phyloP scores from a whole-genome alignment of 2,888 invertebrate genomes.

The Amphipoea lucens region DNA sequence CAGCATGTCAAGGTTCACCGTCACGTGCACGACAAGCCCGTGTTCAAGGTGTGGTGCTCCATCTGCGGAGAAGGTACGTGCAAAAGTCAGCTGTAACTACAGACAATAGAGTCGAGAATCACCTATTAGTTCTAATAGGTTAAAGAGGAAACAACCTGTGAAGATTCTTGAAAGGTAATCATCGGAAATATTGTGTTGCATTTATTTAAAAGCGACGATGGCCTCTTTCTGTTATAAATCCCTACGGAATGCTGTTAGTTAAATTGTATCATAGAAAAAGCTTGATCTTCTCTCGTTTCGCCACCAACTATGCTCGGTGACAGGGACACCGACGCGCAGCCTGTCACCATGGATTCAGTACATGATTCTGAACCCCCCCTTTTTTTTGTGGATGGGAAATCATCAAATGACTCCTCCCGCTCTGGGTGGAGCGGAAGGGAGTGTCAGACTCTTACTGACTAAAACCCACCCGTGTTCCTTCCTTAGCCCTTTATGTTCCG shows the following conservation, averaged over 20 bases:
- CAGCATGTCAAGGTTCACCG: constrained; percentile 85
- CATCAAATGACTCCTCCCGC: no score
- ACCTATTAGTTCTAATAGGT: not conserved
- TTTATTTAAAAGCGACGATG: not conserved
- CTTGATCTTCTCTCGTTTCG: not conserved
- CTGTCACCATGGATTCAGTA: no score
- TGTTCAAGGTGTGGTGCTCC: constrained; percentile 80
- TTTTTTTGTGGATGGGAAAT: no score
- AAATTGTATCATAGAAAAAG: not conserved
- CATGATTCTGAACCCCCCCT: no score
- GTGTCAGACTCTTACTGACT: no score
- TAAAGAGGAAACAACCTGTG: not conserved
- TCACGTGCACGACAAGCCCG: constrained; percentile 77
- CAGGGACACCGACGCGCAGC: no score
- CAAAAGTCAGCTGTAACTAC: not conserved
- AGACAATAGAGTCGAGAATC: not conserved
- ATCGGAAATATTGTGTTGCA: not conserved
- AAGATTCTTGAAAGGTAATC: not conserved
- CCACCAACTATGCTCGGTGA: no score
- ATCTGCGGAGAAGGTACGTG: constrained; percentile 80
- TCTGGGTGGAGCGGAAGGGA: no score
- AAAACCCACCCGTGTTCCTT: no score
- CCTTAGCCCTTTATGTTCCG: no score
- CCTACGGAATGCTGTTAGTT: not conserved
- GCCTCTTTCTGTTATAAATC: not conserved